Percentiles rank a stretch among this genome's conserved stretches.
These are phyloP conservation scores for Lytechinus pictus DNA, from an alignment of 35 echinoderm and acorn worm species.

Conservation along the genomic window DNA sequence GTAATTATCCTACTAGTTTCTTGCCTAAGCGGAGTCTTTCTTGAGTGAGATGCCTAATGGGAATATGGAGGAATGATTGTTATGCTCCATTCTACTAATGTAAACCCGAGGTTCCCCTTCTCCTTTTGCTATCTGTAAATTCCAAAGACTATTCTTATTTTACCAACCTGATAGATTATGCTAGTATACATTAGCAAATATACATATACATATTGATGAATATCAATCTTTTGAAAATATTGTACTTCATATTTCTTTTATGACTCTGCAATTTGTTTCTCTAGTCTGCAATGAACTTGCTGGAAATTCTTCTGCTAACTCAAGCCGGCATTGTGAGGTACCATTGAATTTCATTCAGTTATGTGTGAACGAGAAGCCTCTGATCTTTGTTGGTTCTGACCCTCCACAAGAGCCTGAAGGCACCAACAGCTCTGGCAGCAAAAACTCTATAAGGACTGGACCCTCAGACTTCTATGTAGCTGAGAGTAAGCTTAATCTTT, in stretches of 20 bases:
- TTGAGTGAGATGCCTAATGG: too few species aligned
- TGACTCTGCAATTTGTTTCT: background rate
- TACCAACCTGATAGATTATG: too few species aligned
- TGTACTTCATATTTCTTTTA: background rate
- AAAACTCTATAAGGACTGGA: background rate
- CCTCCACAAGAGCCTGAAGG: conserved; percentile 32
- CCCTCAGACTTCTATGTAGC: conserved; percentile 17
- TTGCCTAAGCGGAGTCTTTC: too few species aligned
- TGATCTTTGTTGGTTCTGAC: conserved; percentile 58
- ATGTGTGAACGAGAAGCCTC: conserved; percentile 58
- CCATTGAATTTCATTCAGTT: conserved; percentile 63
- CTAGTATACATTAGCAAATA: background rate
- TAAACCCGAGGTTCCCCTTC: too few species aligned
- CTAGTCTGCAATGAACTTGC: conserved; percentile 25
- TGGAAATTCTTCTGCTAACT: conserved; percentile 24
- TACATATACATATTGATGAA: background rate
- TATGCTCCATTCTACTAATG: too few species aligned
- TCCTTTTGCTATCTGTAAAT: too few species aligned
- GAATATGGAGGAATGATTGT: too few species aligned
- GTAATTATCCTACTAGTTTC: too few species aligned
- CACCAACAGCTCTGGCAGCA: conserved; percentile 48
- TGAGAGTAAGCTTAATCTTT: background rate
- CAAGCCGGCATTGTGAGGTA: conserved; percentile 54
- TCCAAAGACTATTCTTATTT: too few species aligned
- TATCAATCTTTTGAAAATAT: too few species aligned